Percentiles rank a stretch among this genome's conserved stretches.
These are phyloP conservation scores for Calcarius lapponicus DNA, from an alignment of 2,797 vertebrate species.

Conservation along the genomic window DNA sequence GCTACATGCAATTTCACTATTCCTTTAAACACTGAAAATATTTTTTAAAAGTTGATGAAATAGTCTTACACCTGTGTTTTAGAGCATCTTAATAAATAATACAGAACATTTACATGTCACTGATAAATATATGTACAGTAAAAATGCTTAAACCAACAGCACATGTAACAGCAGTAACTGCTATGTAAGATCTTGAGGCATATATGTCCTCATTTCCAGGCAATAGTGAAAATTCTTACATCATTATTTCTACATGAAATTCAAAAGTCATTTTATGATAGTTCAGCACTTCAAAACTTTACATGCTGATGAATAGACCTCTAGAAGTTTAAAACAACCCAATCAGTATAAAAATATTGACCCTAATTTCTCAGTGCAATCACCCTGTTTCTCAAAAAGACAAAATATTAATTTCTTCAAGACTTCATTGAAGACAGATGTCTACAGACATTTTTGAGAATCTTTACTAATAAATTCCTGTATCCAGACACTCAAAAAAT, in stretches of 20 bases:
- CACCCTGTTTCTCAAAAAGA: neutral
- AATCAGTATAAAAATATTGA: neutral
- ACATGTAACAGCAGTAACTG: neutral
- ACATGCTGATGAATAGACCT: neutral
- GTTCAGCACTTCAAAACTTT: neutral
- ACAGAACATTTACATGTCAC: neutral
- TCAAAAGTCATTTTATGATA: neutral
- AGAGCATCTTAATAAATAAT: neutral
- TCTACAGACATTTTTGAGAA: neutral
- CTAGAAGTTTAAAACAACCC: neutral
- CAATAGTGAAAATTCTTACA: neutral
- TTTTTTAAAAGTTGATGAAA: neutral
- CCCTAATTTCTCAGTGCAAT: neutral
- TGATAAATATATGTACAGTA: neutral
- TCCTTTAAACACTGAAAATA: neutral
- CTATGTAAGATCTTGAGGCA: neutral
- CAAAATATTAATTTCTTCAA: neutral
- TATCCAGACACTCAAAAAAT: neutral
- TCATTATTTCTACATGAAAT: neutral
- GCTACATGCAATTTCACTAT: neutral
- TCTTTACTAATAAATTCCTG: neutral
- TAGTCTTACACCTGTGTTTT: neutral
- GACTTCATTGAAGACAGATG: neutral
- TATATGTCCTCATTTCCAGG: neutral
- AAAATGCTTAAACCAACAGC: neutral